Conservation (phyloP, 1,140 invertebrate species). For the Drosophila hydei region DNA sequence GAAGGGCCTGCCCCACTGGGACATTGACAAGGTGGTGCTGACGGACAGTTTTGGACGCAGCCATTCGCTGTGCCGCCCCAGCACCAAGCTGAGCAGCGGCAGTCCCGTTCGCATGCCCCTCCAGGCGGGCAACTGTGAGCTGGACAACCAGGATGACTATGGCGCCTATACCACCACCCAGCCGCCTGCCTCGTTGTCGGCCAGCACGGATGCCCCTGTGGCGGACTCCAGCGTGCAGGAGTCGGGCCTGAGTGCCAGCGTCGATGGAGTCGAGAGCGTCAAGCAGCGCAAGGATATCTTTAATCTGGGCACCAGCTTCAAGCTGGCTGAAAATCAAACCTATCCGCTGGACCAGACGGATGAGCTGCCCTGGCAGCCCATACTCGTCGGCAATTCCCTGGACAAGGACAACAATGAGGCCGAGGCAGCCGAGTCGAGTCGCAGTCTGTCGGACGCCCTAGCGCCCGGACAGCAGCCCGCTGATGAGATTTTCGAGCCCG, state of each 20-base stretch:
- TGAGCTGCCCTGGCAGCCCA: constrained; percentile 84
- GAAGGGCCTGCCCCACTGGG: constrained; percentile 91
- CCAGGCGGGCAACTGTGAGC: constrained; percentile 90
- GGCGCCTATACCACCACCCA: constrained; percentile 70
- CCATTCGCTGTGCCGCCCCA: constrained; percentile 91
- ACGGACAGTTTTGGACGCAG: constrained; percentile 94
- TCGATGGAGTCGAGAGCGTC: constrained; percentile 70
- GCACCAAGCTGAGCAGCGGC: constrained; percentile 90
- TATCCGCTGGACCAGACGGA: constrained; percentile 71
- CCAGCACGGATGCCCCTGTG: constrained; percentile 34
- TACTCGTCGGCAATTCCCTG: constrained; percentile 84
- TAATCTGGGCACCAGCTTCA: constrained; percentile 78
- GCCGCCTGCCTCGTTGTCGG: constrained; percentile 25
- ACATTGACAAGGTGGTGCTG: constrained; percentile 92
- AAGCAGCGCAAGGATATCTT: constrained; percentile 80
- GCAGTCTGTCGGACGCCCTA: constrained; percentile 85
- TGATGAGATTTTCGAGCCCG: constrained; percentile 84
- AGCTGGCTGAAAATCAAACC: constrained; percentile 67
- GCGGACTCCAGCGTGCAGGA: constrained; percentile 73
- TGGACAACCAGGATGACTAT: constrained; percentile 84
- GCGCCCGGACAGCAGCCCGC: constrained; percentile 49
- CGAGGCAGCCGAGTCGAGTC: constrained; percentile 85
- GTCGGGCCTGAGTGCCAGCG: constrained; percentile 46
- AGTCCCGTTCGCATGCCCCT: constrained; percentile 89
- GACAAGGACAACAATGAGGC: constrained; percentile 84